A percentile compares a stretch with the other conserved stretches of the same genome.
phyloP scores from a whole-genome alignment of 2,797 vertebrate genomes.

The Odontamblyopus rebecca region DNA sequence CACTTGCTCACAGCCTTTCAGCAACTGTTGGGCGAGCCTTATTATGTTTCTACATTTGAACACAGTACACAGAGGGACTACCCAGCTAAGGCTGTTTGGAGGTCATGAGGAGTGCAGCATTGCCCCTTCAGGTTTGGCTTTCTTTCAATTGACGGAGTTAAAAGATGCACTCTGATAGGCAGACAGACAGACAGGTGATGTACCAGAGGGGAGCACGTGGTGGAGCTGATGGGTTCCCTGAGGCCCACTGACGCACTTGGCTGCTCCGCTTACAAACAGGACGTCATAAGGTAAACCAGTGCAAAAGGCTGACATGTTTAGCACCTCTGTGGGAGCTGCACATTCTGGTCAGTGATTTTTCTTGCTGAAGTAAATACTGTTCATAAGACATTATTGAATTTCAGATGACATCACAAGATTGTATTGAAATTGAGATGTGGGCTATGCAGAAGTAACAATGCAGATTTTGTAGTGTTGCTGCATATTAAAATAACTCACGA shows the following conservation, averaged over 20 bases:
- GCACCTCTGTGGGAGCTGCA: conserved; percentile 20
- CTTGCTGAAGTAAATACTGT: conserved; percentile 10
- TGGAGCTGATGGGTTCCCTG: conserved; percentile 50
- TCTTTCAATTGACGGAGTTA: conserved; percentile 49
- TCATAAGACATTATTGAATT: no score
- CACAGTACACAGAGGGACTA: conserved; percentile 6
- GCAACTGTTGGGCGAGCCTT: not conserved
- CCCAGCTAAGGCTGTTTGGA: conserved; percentile 12
- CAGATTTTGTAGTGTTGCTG: no score
- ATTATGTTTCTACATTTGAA: conserved; percentile 5
- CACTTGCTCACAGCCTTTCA: not conserved
- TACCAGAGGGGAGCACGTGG: conserved; percentile 23
- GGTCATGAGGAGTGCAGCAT: conserved; percentile 45
- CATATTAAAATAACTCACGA: no score
- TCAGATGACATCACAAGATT: no score
- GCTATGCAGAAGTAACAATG: no score
- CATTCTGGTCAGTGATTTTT: conserved; percentile 16
- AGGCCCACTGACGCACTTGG: conserved; percentile 42
- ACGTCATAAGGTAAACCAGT: conserved; percentile 31
- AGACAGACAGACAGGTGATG: conserved; percentile 48
- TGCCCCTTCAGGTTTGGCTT: conserved; percentile 39
- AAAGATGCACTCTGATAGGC: conserved; percentile 28
- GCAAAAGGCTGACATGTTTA: conserved; percentile 14
- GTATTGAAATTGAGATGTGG: no score
- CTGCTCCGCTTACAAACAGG: conserved; percentile 21